These are phyloP conservation scores for Delichon dasypus DNA, from an alignment of 2,797 vertebrate species.

Conservation along the genomic window DNA sequence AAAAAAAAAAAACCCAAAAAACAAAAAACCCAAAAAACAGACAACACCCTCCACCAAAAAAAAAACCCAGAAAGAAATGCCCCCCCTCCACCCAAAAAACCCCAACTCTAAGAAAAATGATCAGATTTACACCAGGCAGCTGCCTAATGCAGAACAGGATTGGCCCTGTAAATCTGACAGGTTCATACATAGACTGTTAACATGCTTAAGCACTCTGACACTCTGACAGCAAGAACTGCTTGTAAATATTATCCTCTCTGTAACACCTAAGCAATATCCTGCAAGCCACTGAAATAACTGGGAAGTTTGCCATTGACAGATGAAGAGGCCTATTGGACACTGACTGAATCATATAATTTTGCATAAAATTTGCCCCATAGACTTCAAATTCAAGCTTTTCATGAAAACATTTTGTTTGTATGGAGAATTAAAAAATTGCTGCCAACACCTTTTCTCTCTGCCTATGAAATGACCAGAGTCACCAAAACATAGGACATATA, in stretches of 20 bases:
- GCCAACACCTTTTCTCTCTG: neutral
- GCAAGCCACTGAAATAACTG: neutral
- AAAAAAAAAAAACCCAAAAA: neutral
- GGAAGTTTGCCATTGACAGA: neutral
- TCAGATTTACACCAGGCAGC: neutral
- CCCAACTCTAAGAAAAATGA: neutral
- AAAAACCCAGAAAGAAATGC: no score
- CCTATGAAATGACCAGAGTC: rapidly evolving
- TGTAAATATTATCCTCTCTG: neutral
- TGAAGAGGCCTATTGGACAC: neutral
- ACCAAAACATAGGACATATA: neutral
- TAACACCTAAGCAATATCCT: neutral
- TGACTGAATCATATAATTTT: neutral
- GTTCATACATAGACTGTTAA: neutral
- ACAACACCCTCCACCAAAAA: no score
- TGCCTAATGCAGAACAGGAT: neutral
- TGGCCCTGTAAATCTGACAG: neutral
- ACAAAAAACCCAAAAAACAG: no score
- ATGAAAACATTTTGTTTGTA: neutral
- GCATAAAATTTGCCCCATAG: neutral
- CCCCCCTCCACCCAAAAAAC: no score
- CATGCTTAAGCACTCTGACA: neutral
- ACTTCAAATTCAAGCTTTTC: neutral
- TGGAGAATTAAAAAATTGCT: neutral
- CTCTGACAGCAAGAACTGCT: neutral